These are phyloP conservation scores for Trilocha varians DNA, from an alignment of 2,888 invertebrate genomes.

Conservation along the genomic window DNA sequence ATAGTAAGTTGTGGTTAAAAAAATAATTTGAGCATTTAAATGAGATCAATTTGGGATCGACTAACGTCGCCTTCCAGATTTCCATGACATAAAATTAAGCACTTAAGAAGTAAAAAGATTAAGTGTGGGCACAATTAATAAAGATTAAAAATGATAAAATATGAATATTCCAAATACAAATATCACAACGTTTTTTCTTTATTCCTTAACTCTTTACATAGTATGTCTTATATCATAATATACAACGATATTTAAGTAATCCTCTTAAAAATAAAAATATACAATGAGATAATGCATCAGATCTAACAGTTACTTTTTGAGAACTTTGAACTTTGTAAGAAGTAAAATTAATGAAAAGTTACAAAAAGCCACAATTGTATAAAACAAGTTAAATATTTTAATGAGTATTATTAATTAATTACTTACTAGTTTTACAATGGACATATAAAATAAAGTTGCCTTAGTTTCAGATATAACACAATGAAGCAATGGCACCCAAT, in stretches of 20 bases:
- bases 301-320: not conserved
- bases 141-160: conserved; percentile 26
- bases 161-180: conserved; percentile 73
- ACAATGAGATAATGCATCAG: conserved; percentile 21
- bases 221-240: conserved; percentile 53
- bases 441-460: too few species aligned
- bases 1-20: too few species aligned
- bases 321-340: not conserved
- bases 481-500: not conserved
- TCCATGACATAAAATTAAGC: conserved; percentile 1
- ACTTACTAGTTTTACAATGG: too few species aligned
- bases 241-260: conserved; percentile 61
- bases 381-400: too few species aligned
- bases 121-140: conserved; percentile 1
- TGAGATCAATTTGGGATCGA: not conserved
- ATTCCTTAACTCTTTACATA: conserved; percentile 58
- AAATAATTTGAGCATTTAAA: conserved; percentile 27
- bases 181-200: conserved; percentile 72
- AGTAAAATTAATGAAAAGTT: too few species aligned
- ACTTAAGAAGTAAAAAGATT: conserved; percentile 6
- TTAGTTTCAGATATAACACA: not conserved
- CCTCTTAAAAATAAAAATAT: conserved; percentile 45
- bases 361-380: too few species aligned
- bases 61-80: not conserved
- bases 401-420: too few species aligned